Conservation (phyloP, 2,797 vertebrate species). For the Tamandua tetradactyla region DNA sequence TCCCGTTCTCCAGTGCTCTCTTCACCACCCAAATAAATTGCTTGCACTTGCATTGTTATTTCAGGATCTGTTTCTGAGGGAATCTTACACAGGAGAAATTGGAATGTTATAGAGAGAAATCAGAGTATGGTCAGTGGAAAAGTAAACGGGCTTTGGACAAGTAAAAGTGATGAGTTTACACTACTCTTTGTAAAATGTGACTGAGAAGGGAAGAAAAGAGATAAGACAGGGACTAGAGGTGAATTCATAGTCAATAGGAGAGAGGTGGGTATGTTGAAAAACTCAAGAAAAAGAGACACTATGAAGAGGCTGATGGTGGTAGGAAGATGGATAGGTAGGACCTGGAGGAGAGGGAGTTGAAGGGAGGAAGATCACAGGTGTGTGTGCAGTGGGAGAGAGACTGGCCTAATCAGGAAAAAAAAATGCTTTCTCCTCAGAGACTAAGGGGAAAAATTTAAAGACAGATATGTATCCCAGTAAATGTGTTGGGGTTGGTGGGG, state of each 20-base stretch:
- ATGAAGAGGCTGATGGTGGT: neutral
- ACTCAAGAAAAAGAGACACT: neutral
- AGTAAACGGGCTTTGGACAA: neutral
- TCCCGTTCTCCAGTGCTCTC: too few relatives aligned
- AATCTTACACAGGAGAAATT: neutral
- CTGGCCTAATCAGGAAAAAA: neutral
- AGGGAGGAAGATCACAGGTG: neutral
- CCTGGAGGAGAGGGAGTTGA: neutral
- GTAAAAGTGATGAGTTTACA: neutral
- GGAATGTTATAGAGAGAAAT: neutral
- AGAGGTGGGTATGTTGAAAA: neutral
- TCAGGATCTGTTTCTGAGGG: neutral
- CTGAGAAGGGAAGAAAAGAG: neutral
- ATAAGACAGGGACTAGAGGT: neutral
- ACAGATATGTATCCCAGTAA: neutral
- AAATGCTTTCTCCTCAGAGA: neutral
- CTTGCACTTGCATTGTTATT: neutral
- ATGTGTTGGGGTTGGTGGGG: neutral
- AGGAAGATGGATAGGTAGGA: neutral
- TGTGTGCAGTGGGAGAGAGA: neutral
- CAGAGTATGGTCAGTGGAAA: neutral
- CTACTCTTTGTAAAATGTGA: neutral
- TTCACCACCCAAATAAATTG: neutral
- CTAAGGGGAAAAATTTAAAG: neutral
- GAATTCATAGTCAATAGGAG: neutral